A percentile compares a stretch with the other conserved stretches of the same genome.
phyloP scores from a whole-genome alignment of 1,140 invertebrate genomes.

The Magallana gigas region DNA sequence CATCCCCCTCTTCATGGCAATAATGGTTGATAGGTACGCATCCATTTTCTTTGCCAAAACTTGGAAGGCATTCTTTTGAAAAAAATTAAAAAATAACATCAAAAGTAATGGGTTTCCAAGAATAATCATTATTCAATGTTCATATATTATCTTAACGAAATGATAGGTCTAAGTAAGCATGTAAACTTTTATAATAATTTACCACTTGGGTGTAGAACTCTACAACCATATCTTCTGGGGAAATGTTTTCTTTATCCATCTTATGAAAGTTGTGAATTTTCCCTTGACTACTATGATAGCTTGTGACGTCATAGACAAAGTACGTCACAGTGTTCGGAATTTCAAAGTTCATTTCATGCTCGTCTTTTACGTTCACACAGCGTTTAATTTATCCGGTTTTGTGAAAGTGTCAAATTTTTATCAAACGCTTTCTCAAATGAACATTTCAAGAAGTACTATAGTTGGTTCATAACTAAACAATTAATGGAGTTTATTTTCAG shows the following conservation, averaged over 20 bases:
- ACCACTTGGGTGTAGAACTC: conserved; percentile 31
- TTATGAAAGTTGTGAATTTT: not conserved
- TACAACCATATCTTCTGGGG: not conserved
- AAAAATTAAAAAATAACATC: not conserved
- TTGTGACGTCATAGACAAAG: not conserved
- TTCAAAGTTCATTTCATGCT: not conserved
- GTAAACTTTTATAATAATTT: not conserved
- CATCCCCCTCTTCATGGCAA: conserved; percentile 14
- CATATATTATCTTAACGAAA: too few relatives aligned
- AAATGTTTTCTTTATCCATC: conserved; percentile 21
- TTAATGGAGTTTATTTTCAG: too few relatives aligned
- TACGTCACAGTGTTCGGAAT: conserved; percentile 1
- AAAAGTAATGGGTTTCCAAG: not conserved
- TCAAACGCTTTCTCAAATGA: too few relatives aligned
- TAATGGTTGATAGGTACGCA: not conserved
- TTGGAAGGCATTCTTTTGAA: not conserved
- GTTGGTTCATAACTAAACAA: too few relatives aligned
- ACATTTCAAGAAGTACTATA: too few relatives aligned
- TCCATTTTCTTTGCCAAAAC: conserved; percentile 26
- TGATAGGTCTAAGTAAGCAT: too few relatives aligned
- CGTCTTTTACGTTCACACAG: too few relatives aligned
- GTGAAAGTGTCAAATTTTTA: too few relatives aligned
- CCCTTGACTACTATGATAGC: not conserved
- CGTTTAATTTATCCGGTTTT: too few relatives aligned
- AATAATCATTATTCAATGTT: too few relatives aligned